Evolutionary conservation across 2,888 invertebrate genomes (phyloP).

Genomic region (Parapristionchus giblindavisi): DNA sequence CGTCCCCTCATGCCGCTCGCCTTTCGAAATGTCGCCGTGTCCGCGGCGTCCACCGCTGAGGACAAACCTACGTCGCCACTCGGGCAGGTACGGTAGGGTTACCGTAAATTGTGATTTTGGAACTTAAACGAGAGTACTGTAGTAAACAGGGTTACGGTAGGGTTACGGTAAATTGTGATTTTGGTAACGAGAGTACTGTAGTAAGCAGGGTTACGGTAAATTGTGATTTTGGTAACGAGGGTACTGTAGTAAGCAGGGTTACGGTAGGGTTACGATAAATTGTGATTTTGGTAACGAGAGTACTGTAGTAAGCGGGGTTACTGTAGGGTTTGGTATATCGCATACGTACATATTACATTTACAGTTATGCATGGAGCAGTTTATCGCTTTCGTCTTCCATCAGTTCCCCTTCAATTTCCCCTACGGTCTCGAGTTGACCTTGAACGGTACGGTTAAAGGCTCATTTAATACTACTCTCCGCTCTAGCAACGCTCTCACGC

Average conservation of each 20-base stretch:
- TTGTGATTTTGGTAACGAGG: too few relatives aligned
- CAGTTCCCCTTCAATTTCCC: constrained; percentile 63
- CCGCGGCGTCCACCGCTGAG: background rate
- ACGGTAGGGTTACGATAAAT: background rate
- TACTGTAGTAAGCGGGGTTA: too few relatives aligned
- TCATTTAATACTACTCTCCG: background rate
- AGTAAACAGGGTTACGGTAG: too few relatives aligned
- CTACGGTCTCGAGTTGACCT: constrained; percentile 55
- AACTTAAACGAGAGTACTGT: background rate
- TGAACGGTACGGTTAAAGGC: constrained; percentile 47
- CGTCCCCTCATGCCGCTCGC: constrained; percentile 62
- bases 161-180: background rate
- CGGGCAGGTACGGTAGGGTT: constrained; percentile 31
- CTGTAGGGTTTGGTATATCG: too few relatives aligned
- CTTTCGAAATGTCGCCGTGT: constrained; percentile 47
- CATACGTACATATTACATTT: constrained; percentile 10
- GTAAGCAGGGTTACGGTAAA: constrained; percentile 2
- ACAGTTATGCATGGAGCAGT: constrained; percentile 60
- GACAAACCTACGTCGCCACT: constrained; percentile 19
- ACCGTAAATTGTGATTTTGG: background rate
- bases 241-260: background rate
- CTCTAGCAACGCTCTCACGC: too few relatives aligned
- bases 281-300: background rate
- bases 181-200: background rate
- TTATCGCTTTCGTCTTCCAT: constrained; percentile 64